phyloP scores from a whole-genome alignment of 2,888 invertebrate genomes.

The Archips crataeganus region DNA sequence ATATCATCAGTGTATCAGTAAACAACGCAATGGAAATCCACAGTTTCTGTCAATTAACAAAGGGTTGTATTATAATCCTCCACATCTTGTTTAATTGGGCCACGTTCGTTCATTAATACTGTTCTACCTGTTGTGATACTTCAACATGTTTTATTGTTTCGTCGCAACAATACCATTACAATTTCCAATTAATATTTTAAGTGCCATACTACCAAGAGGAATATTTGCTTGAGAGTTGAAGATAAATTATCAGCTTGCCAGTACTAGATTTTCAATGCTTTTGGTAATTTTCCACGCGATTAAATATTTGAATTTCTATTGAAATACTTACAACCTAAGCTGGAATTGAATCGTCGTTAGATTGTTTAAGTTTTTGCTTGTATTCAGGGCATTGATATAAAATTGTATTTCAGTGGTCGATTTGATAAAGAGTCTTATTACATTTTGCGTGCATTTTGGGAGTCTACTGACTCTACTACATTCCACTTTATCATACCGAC shows the following conservation, averaged over 20 bases:
- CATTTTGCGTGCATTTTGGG: no score
- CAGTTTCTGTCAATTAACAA: constrained; percentile 25
- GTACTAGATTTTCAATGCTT: not conserved
- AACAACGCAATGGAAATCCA: constrained; percentile 26
- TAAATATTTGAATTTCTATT: not conserved
- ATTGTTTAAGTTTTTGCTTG: not conserved
- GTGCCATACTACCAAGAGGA: not conserved
- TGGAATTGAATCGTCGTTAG: not conserved
- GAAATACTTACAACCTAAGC: not conserved
- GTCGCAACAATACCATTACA: constrained; percentile 8
- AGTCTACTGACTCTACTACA: no score
- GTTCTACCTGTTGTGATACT: not conserved
- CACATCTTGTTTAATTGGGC: constrained; percentile 37
- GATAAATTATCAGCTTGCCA: not conserved
- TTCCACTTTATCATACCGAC: no score
- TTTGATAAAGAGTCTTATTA: no score
- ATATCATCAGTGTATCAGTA: not conserved
- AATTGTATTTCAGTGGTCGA: no score
- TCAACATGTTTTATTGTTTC: constrained; percentile 5
- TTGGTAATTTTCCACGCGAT: not conserved
- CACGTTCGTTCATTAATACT: constrained; percentile 24
- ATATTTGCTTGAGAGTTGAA: not conserved
- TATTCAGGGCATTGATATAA: no score
- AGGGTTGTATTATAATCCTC: constrained; percentile 29
- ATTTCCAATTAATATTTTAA: not conserved